Evolutionary conservation across 2,888 invertebrate genomes (phyloP).

Genomic region (Amphiduros pacificus): DNA sequence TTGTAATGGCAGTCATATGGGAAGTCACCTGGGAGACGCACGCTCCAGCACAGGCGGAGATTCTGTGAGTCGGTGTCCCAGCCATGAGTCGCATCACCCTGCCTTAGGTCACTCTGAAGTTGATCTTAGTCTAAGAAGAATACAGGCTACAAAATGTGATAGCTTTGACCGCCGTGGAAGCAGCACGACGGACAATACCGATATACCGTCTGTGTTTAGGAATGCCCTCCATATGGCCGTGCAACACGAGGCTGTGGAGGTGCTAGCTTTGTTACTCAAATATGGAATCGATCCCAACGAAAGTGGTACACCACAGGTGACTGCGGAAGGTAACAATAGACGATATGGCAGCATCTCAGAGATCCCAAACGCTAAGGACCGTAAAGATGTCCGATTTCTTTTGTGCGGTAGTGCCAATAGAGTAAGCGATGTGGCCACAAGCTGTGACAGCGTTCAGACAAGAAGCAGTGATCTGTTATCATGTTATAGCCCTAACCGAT

Average conservation of each 20-base stretch:
- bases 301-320: constrained; percentile 49
- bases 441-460: no score
- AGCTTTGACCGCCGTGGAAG: constrained; percentile 52
- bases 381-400: constrained; percentile 16
- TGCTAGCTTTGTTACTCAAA: constrained; percentile 64
- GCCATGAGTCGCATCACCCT: constrained; percentile 46
- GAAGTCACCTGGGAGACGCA: background rate
- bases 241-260: constrained; percentile 65
- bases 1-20: background rate
- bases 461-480: no score
- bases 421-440: no score
- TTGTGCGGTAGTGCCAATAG: background rate
- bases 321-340: background rate
- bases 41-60: background rate
- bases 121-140: background rate
- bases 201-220: constrained; percentile 62
- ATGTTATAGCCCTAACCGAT: no score
- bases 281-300: constrained; percentile 66
- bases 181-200: constrained; percentile 43
- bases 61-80: background rate
- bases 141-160: no score
- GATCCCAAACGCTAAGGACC: constrained; percentile 6
- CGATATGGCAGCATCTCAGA: constrained; percentile 19
- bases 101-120: constrained; percentile 47
- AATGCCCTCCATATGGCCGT: constrained; percentile 67